phyloP scores from a whole-genome alignment of 1,140 invertebrate species.

The Kradibia gibbosae region DNA sequence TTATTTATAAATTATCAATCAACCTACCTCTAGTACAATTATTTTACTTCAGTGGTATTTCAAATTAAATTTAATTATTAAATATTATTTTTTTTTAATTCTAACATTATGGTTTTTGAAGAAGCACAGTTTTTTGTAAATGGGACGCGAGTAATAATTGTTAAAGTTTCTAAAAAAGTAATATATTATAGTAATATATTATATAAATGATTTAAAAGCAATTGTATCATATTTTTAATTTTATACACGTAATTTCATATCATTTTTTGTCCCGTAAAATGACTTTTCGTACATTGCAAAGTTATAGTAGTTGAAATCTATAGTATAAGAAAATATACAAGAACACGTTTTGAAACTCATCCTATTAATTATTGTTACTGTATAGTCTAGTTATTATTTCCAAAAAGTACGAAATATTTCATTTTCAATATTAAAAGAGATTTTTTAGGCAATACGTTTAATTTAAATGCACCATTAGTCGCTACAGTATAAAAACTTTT shows the following conservation, averaged over 20 bases:
- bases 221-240: neutral
- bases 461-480: constrained; percentile 19
- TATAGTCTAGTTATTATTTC: neutral
- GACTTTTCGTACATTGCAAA: neutral
- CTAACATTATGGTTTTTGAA: neutral
- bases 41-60: neutral
- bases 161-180: neutral
- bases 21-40: neutral
- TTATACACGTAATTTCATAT: neutral
- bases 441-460: neutral
- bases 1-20: neutral
- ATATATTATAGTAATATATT: neutral
- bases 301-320: neutral
- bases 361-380: neutral
- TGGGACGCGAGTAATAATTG: neutral
- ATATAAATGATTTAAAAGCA: neutral
- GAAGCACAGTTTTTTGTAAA: neutral
- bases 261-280: neutral
- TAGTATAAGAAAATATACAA: no score
- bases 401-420: neutral
- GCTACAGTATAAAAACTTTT: constrained; percentile 19
- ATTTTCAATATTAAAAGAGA: constrained; percentile 6
- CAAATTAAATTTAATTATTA: neutral
- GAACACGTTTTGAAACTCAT: neutral
- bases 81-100: neutral